Conservation (phyloP, 2,888 invertebrate genomes). For the Epinotia bilunana region DNA sequence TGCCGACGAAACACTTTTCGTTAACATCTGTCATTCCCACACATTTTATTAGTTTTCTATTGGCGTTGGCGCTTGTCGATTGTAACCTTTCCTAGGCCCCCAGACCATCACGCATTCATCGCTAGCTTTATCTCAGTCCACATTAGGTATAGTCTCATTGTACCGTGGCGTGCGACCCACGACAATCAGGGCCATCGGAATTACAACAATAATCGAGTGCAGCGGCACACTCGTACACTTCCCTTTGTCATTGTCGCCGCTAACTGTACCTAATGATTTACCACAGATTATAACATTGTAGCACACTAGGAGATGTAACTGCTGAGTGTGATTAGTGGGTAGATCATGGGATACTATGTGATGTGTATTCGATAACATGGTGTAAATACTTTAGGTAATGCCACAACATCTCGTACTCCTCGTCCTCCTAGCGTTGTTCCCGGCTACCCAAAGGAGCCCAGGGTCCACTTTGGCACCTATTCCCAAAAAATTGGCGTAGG, state of each 20-base stretch:
- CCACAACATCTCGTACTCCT: too few species aligned
- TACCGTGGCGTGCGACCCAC: slow-evolving; percentile 11
- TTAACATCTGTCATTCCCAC: too few species aligned
- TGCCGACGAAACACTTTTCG: too few species aligned
- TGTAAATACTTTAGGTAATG: neutral
- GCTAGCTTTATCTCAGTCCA: slow-evolving; percentile 12
- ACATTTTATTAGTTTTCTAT: too few species aligned
- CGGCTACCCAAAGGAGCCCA: too few species aligned
- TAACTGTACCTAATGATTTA: slow-evolving; percentile 10
- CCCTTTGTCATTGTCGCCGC: neutral
- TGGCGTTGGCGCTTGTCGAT: too few species aligned
- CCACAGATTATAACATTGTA: slow-evolving; percentile 15
- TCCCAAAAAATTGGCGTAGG: too few species aligned
- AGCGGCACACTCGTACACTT: neutral
- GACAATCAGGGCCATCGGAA: slow-evolving; percentile 18
- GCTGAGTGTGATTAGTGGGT: neutral
- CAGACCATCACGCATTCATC: neutral
- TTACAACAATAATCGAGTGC: slow-evolving; percentile 31
- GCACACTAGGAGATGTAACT: slow-evolving; percentile 16
- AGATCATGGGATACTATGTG: neutral
- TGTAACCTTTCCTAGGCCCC: too few species aligned
- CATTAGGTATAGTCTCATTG: neutral
- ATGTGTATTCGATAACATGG: neutral
- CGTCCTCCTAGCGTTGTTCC: too few species aligned
- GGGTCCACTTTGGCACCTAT: too few species aligned